Evolutionary conservation across 2,113 vertebrate genomes (phyloP).

Genomic region (Excalfactoria chinensis): DNA sequence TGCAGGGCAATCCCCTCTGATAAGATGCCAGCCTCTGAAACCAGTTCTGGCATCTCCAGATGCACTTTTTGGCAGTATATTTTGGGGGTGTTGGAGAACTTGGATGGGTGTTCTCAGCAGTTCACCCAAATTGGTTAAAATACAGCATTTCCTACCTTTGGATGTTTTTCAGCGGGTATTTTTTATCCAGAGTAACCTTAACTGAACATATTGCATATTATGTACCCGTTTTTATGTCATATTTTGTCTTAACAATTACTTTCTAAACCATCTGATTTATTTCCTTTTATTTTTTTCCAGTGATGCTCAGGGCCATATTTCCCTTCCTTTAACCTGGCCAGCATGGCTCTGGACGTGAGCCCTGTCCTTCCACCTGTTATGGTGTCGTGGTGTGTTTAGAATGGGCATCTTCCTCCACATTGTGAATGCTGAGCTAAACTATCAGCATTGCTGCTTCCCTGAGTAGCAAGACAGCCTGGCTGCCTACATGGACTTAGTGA

Average conservation of each 20-base stretch:
- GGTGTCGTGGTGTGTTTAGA: background rate
- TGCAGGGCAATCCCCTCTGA: background rate
- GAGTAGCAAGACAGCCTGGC: background rate
- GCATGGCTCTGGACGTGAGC: background rate
- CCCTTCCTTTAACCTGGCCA: background rate
- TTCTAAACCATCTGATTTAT: background rate
- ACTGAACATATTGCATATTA: background rate
- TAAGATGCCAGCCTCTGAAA: background rate
- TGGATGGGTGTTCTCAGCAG: background rate
- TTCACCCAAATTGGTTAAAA: background rate
- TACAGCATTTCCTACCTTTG: background rate
- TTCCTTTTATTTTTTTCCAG: background rate
- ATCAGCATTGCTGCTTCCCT: background rate
- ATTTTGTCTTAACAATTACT: background rate
- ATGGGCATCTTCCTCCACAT: background rate
- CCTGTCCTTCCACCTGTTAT: background rate
- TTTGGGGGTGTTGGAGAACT: background rate
- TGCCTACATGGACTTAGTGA: background rate
- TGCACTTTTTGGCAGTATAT: background rate
- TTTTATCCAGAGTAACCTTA: background rate
- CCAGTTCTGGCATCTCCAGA: background rate
- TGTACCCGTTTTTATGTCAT: background rate
- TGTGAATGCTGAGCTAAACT: constrained; percentile 3
- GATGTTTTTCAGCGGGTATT: background rate
- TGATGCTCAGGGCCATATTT: constrained; percentile 12